Evolutionary conservation across 2,797 vertebrate species (phyloP), one percentile per base, ranked within the genome.

Genomic region (Sebastes diploproa): DNA sequence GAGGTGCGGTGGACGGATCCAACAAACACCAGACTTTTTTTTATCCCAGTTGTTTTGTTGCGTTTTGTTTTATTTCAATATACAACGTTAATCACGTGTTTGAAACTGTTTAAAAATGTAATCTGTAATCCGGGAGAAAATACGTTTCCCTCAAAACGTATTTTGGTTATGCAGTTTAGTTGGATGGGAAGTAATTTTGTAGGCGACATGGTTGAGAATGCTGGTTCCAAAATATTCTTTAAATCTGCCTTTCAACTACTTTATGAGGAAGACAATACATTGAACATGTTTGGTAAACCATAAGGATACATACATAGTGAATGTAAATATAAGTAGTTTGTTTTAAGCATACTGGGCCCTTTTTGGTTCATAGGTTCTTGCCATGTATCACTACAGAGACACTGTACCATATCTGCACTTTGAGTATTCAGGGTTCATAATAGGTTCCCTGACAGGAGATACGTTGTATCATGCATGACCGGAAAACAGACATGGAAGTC

Each of bases 401-500:
- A 63, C 20, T 66, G n/a, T 32, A 56, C 18, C 11, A 3, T 69
- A 68, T 62, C 62, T 77, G 64, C 38, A 52, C 63, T 74, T 46
- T 66, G 50, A 59, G 55, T 36, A 58, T 34, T 78, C 11, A 56
- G 55, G 34, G 18, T 58, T 32, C 76, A 64, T 72, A 76, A 84
- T 59, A 70, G 54, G 54, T 70, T 85, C 54, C 61, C 75, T 61
- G 81, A 78, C 69, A 77, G 79, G 69, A 81, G 69, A 85, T 68
- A 78, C 2, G 54, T 62, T 42, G 38, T 42, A 42, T 83, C 70
- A 78, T 77, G 71, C 75, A 80, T 88, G 71, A 86, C 54, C 54
- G 70, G 50, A 81, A 80, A 88, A 78, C 83, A 80, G 88, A 82
- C 71, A 66, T 72, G 69, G 73, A 80, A n/a, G 59, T 68, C 78